Evolutionary conservation across 2,113 vertebrate species (phyloP).

Genomic region (Chamaetylas fuelleborni): DNA sequence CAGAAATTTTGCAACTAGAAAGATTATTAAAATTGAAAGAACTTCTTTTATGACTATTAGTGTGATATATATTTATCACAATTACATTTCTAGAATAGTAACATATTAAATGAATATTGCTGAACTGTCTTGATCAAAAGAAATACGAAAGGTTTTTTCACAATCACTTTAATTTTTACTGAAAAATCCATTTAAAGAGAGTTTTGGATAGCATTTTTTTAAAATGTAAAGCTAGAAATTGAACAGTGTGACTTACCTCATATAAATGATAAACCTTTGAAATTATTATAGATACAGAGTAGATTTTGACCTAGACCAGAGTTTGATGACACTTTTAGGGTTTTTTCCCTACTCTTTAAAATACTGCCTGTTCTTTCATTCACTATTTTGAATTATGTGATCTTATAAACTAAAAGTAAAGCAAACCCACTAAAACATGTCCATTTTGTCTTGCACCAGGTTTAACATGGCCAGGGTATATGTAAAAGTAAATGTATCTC

Average conservation of each 20-base stretch:
- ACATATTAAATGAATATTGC: background rate
- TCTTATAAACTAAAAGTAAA: background rate
- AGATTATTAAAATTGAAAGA: background rate
- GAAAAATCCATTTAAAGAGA: background rate
- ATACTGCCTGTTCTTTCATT: background rate
- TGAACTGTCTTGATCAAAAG: background rate
- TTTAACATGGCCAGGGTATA: background rate
- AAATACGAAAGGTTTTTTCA: background rate
- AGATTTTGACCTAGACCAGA: background rate
- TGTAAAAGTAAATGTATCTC: background rate
- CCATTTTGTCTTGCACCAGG: background rate
- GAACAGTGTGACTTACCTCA: background rate
- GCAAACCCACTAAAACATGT: background rate
- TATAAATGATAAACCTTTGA: background rate
- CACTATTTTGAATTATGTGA: background rate
- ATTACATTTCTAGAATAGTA: background rate
- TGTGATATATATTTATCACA: background rate
- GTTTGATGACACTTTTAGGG: background rate
- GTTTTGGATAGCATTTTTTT: background rate
- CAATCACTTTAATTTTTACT: background rate
- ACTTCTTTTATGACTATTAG: background rate
- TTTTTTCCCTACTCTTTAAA: background rate
- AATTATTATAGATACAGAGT: background rate
- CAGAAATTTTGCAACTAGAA: background rate
- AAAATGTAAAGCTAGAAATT: background rate